Base-by-base conservation (phyloP, 1,140 invertebrate species). In the Drosophila murphyi region DNA sequence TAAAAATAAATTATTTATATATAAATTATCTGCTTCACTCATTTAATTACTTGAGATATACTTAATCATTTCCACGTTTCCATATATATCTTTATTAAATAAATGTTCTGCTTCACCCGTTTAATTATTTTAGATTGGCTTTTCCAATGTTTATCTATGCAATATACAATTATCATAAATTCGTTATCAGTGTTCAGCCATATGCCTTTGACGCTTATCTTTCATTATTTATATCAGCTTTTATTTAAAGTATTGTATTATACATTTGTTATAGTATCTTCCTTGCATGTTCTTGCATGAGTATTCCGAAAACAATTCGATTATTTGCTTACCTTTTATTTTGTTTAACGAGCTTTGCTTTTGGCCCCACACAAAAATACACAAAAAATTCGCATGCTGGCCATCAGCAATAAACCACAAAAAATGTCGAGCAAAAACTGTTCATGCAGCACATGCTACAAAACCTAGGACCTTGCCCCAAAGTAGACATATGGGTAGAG, bases 311-410 rank as follows among this genome's bases (percentile, higher is more conserved):
- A 68, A 50, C 79, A 50, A 76, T 76, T 72, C 75, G 82, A 78
- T 86, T 87, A 86, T 86, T 85, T 71, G 72, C 59, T 78, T 76
- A 71, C 71, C 64, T 73, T 83, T 52, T 76, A 69, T 82, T 83
- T 50, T 57, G 71, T 78, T 65, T 86, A 88, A 86, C 83, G 83
- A 88, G 82, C 67, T 47, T 29, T 76, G 20, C 20, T 79, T 76
- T 56, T 45, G 28, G 56, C 6, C 28, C 35, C 34, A 39, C 43
- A 48, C 5, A 56, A 4, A 35, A 45, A n/a, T 8, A 8, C 37
- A 35, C 54, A 57, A 32, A 54, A 47, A 48, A 20, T 32, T 12
- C 59, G 29, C 34, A 48, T 59, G 31, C 56, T 41, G 61, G 48
- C 54, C 55, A 51, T 55, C 78, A 57, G 47, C 55, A 45, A 60